Evolutionary conservation across 2,797 vertebrate genomes (phyloP).

Genomic region (Tenualosa ilisha): DNA sequence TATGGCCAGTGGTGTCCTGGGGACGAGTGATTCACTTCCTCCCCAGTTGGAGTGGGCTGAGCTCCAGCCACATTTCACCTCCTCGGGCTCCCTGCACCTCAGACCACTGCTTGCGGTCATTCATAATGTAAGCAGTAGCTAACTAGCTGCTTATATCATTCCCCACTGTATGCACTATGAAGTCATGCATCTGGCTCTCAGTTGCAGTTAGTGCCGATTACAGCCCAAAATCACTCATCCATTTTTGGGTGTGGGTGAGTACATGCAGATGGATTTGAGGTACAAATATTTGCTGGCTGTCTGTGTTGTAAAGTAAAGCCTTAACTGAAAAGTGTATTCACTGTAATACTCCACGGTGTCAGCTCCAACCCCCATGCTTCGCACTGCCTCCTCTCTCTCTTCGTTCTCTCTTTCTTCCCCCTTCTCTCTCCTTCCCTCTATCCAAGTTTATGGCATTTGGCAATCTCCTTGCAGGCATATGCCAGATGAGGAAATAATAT

Average conservation of each 20-base stretch:
- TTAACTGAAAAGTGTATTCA: conserved; percentile 34
- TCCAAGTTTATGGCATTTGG: conserved; percentile 53
- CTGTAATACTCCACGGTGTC: conserved; percentile 42
- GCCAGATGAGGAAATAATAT: conserved; percentile 47
- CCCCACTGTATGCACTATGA: conserved; percentile 51
- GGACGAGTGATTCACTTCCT: conserved; percentile 8
- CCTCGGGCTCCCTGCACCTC: conserved; percentile 43
- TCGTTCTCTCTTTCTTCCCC: background rate
- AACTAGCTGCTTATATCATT: conserved; percentile 58
- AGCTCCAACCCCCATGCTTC: background rate
- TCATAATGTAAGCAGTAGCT: conserved; percentile 61
- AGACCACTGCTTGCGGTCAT: conserved; percentile 53
- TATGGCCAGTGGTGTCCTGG: background rate
- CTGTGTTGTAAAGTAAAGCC: conserved; percentile 14
- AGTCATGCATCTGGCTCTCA: conserved; percentile 52
- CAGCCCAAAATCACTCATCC: conserved; percentile 51
- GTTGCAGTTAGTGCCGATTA: conserved; percentile 45
- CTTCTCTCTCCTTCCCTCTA: conserved; percentile 40
- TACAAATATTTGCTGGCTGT: conserved; percentile 52
- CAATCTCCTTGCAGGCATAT: conserved; percentile 33
- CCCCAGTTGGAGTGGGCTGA: conserved; percentile 10
- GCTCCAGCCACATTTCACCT: conserved; percentile 46
- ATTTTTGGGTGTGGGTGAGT: conserved; percentile 46
- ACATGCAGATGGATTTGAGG: conserved; percentile 47
- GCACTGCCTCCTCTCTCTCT: background rate